Conservation (phyloP, 1,140 invertebrate genomes). For the Neodiprion virginianus region DNA sequence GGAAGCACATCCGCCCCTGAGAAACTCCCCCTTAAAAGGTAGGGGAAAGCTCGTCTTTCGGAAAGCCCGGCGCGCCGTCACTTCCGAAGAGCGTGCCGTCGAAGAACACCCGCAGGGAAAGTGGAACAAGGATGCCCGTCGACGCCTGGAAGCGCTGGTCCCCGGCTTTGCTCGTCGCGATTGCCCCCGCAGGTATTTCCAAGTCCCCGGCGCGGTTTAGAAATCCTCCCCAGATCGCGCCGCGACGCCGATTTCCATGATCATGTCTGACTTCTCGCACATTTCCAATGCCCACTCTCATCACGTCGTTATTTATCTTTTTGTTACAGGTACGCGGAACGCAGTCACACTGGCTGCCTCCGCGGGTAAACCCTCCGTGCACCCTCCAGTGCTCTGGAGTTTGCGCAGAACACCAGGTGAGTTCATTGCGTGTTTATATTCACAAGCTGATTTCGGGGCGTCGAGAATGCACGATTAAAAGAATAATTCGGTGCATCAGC, state of each 20-base stretch:
- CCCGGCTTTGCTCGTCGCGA: neutral
- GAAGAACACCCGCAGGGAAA: neutral
- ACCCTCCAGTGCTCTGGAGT: slow-evolving; percentile 79
- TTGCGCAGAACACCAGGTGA: slow-evolving; percentile 78
- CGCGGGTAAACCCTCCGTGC: slow-evolving; percentile 70
- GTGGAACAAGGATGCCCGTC: neutral
- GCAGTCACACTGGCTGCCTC: slow-evolving; percentile 74
- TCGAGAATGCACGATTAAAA: slow-evolving; percentile 71
- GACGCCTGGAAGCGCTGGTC: slow-evolving; percentile 3
- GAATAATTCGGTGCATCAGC: slow-evolving; percentile 44
- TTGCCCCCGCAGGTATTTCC: neutral
- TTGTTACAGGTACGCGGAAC: slow-evolving; percentile 60
- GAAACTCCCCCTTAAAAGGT: neutral
- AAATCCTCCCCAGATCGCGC: no score
- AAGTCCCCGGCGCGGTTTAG: no score
- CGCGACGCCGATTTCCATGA: neutral
- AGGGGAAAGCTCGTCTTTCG: neutral
- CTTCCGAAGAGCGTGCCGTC: neutral
- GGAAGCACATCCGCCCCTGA: neutral
- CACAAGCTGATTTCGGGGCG: slow-evolving; percentile 65
- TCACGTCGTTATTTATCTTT: slow-evolving; percentile 22
- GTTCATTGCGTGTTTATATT: slow-evolving; percentile 37
- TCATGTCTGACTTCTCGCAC: neutral
- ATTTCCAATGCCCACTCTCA: neutral
- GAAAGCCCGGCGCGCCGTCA: neutral